phyloP scores from a whole-genome alignment of 2,888 invertebrate genomes.

The Heliconius sara region DNA sequence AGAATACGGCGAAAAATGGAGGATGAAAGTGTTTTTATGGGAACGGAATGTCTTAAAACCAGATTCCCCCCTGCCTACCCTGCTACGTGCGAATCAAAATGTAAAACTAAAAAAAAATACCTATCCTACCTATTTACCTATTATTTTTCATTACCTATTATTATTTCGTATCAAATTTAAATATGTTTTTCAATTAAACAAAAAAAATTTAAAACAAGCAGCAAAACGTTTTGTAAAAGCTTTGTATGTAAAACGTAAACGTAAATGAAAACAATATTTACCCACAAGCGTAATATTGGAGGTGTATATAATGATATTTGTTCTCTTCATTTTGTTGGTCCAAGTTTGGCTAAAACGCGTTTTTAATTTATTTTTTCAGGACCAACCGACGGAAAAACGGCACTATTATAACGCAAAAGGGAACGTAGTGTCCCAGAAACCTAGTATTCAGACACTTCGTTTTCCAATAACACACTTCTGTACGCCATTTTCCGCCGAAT shows the following conservation, averaged over 20 bases:
- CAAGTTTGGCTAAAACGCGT: conserved; percentile 45
- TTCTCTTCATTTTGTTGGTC: conserved; percentile 52
- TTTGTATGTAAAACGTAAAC: conserved; percentile 31
- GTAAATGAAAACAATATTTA: conserved; percentile 45
- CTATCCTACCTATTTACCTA: background rate
- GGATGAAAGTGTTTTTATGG: background rate
- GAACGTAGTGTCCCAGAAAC: no score
- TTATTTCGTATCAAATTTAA: background rate
- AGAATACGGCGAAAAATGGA: background rate
- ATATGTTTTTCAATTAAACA: conserved; percentile 16
- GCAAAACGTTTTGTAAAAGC: conserved; percentile 34
- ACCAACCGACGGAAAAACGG: no score
- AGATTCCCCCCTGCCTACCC: background rate
- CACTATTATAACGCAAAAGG: no score
- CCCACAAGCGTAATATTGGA: conserved; percentile 58
- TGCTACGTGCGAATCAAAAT: background rate
- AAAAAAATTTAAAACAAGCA: conserved; percentile 25
- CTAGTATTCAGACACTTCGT: no score
- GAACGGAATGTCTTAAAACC: background rate
- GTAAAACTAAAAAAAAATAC: background rate
- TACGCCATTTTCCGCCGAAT: no score
- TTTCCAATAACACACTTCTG: no score
- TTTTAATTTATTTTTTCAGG: background rate
- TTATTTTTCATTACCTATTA: background rate
- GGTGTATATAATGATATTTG: conserved; percentile 67